These are phyloP conservation scores for Eptatretus burgeri DNA, from an alignment of 2,113 vertebrate species.

Conservation along the genomic window DNA sequence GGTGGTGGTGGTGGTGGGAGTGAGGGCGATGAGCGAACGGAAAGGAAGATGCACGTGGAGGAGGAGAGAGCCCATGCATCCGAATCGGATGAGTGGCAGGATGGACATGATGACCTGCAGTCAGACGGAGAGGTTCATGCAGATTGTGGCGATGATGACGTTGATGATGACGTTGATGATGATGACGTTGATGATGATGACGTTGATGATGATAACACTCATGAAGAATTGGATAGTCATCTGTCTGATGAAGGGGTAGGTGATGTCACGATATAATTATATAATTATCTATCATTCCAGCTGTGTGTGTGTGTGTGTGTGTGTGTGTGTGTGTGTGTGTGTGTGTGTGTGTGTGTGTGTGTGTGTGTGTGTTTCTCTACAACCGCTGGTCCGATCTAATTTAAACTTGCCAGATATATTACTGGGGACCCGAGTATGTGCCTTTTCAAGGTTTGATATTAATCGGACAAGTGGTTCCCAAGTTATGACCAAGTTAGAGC, in stretches of 20 bases:
- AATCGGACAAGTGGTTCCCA: too few species aligned
- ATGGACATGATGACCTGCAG: background rate
- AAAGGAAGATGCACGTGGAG: conserved; percentile 8
- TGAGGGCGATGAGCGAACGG: background rate
- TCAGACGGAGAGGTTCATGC: background rate
- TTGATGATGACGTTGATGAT: background rate
- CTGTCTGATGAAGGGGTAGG: background rate
- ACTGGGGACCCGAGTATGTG: too few species aligned
- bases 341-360: background rate
- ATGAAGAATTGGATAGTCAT: background rate
- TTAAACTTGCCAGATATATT: too few species aligned
- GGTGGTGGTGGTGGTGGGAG: background rate
- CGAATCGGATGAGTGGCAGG: background rate
- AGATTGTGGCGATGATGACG: conserved; percentile 11
- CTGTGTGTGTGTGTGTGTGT: background rate
- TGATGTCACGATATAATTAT: background rate
- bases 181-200: conserved; percentile 5
- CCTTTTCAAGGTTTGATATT: too few species aligned
- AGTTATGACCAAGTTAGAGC: too few species aligned
- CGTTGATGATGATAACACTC: background rate
- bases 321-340: background rate
- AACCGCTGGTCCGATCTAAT: too few species aligned
- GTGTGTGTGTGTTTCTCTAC: too few species aligned
- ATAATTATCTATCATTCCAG: background rate
- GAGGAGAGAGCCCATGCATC: background rate